Percentiles rank a stretch among this genome's conserved stretches.
Conservation (phyloP, 2,797 vertebrate genomes). For the Hephaestus fuliginosus region DNA sequence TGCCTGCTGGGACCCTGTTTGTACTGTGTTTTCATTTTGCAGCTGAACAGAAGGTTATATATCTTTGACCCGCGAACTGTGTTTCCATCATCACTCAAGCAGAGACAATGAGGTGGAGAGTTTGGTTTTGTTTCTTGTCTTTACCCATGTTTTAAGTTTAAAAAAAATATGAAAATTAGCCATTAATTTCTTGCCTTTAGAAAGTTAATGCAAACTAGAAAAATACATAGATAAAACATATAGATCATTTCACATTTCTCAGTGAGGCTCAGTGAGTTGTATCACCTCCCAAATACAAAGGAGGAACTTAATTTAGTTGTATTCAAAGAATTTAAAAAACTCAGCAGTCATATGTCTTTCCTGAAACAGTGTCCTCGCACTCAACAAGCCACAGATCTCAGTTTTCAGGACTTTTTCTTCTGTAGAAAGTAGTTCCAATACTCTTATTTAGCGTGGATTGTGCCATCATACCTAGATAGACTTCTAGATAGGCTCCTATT, state of each 20-base stretch:
- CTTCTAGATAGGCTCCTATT: constrained; percentile 2
- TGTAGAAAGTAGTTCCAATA: not conserved
- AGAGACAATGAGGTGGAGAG: not conserved
- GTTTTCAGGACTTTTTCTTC: not conserved
- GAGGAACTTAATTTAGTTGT: not conserved
- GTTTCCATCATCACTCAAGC: constrained; percentile 24
- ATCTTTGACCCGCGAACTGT: constrained; percentile 15
- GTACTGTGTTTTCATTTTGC: constrained; percentile 27
- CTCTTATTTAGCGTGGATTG: constrained; percentile 6
- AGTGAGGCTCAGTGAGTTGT: not conserved
- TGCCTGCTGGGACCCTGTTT: constrained; percentile 31
- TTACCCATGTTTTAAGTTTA: not conserved
- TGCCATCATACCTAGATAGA: not conserved
- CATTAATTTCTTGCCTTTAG: not conserved
- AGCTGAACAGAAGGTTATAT: constrained; percentile 11
- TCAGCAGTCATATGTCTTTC: constrained; percentile 1
- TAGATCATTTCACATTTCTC: constrained; percentile 1
- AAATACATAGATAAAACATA: not conserved
- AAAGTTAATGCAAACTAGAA: constrained; percentile 1
- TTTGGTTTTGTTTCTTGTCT: constrained; percentile 5
- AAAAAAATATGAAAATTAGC: not conserved
- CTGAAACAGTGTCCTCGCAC: not conserved
- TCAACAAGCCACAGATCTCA: constrained; percentile 12
- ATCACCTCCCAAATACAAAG: not conserved
- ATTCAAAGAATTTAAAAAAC: not conserved